Evolutionary conservation across 2,113 vertebrate species (phyloP), one percentile per base, ranked within the genome.

Genomic region (Boleophthalmus pectinirostris): DNA sequence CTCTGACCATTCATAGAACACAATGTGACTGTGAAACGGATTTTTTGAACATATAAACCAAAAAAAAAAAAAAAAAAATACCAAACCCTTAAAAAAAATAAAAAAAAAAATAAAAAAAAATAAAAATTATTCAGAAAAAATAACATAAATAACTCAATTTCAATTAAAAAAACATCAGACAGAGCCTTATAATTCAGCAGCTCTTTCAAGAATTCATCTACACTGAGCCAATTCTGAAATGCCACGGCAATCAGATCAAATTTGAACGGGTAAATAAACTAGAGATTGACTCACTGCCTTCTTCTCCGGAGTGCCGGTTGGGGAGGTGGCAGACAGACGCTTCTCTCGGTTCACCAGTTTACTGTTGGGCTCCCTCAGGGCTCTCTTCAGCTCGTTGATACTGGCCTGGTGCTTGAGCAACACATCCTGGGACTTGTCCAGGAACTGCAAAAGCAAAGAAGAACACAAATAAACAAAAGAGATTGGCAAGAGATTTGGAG

Each of bases 351-450:
- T 95, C 82, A 96, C 91, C 81, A 98, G 94, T 77, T 98, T 99
- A 94, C 96, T 98, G 93, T 96, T 98, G 75, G 97, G 97, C 67
- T 99, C 97, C 92, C 94, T 96, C 83, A 99, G 88, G 61, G 98
- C 95, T 83, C 96, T 90, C 89, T 98, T 99, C 91, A 99, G 93
- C 90, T 99, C 98, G 1, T 99, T 99, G 92, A 99, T 99, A 90
- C 97, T 99, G 88, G 98, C 98, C 92, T 99, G 98, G 81, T 99
- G 98, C 92, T 98, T 99, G 91, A 99, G 91, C 75, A 99, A 88
- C 84, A 99, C 93, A 13, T 99, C 98, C 83, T 98, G 93, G 9
- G 98, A 96, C 89, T 99, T 99, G 89, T 99, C 96, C 91, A 97
- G 85, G 90, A 99, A 99, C 98, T 99, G 74, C 18, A 69, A 53